Evolutionary conservation across 2,113 vertebrate species (phyloP).

Genomic region (Oreamnos americanus): DNA sequence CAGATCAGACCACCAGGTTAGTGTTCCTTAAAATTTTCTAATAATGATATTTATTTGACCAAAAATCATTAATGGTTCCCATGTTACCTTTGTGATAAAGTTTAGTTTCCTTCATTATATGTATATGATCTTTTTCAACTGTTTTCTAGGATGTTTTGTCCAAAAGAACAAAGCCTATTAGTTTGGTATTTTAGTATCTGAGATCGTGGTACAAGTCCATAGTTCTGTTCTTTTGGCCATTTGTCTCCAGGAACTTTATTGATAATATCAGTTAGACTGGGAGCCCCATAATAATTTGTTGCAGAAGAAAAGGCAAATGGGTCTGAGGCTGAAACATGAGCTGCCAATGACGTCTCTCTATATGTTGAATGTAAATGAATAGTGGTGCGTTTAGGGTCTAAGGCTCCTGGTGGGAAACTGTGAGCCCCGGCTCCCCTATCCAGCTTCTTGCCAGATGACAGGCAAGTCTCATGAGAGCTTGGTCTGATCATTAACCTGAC

Average conservation of each 20-base stretch:
- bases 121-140: background rate
- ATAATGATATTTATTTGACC: background rate
- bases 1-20: background rate
- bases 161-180: background rate
- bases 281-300: background rate
- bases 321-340: background rate
- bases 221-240: background rate
- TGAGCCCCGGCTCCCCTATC: background rate
- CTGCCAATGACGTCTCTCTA: background rate
- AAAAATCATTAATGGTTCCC: background rate
- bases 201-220: background rate
- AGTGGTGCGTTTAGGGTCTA: background rate
- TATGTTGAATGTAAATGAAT: background rate
- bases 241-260: background rate
- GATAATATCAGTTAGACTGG: background rate
- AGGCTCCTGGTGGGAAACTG: background rate
- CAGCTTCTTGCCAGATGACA: background rate
- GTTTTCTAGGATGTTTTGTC: background rate
- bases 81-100: background rate
- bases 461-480: background rate
- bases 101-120: background rate
- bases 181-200: background rate
- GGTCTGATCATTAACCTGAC: constrained; percentile 22
- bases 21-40: background rate
- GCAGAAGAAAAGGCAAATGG: background rate